These are phyloP conservation scores for Cyprinodon diabolis DNA, from an alignment of 2,797 vertebrate genomes.

Conservation along the genomic window DNA sequence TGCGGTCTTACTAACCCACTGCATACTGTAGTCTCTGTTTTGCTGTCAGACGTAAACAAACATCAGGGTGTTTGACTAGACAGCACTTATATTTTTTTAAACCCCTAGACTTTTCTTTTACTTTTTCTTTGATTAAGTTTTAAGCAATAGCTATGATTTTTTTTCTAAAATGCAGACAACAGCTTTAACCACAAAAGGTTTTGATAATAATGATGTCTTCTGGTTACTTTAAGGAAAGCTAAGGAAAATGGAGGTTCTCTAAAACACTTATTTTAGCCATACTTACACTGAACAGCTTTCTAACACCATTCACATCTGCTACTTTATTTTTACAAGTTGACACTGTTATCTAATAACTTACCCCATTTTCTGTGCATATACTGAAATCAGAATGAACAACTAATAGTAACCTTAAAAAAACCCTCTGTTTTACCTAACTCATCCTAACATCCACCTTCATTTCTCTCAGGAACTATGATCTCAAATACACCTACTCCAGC, in stretches of 20 bases:
- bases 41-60: slow-evolving; percentile 27
- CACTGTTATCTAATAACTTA: background rate
- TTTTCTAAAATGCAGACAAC: background rate
- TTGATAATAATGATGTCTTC: background rate
- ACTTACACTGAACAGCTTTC: background rate
- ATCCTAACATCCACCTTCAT: slow-evolving; percentile 20
- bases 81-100: background rate
- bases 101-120: background rate
- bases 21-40: background rate
- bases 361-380: background rate
- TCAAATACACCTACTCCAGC: background rate
- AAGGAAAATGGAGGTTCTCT: background rate
- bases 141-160: background rate
- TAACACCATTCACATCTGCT: background rate
- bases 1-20: slow-evolving; percentile 35
- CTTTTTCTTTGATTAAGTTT: background rate
- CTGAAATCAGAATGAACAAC: slow-evolving; percentile 11
- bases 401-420: background rate
- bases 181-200: background rate
- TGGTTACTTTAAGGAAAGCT: background rate
- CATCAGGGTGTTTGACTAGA: background rate
- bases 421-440: slow-evolving; percentile 34
- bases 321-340: background rate
- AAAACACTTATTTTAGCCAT: background rate
- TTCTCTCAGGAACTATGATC: slow-evolving; percentile 51